These are phyloP conservation scores for Sciurus niger DNA, from an alignment of 2,113 vertebrate species.

Conservation along the genomic window DNA sequence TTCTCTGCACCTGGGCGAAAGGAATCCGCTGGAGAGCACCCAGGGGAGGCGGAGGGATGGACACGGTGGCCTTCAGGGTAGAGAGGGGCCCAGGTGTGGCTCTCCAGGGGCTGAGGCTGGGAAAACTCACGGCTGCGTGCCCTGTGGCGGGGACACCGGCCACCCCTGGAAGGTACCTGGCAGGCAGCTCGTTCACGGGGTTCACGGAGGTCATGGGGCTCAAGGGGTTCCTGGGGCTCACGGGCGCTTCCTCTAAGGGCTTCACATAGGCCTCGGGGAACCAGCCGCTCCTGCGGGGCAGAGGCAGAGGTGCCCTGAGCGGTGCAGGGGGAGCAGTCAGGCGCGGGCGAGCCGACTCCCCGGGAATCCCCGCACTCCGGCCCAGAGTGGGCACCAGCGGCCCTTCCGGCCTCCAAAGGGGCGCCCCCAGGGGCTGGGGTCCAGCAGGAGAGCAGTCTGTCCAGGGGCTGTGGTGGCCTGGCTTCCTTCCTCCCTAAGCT, in stretches of 20 bases:
- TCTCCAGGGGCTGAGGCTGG: background rate
- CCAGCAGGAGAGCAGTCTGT: too few relatives aligned
- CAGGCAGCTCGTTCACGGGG: conserved; percentile 66
- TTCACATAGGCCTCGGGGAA: conserved; percentile 97
- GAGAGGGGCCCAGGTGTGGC: background rate
- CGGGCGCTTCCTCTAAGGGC: conserved; percentile 84
- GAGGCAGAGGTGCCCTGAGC: background rate
- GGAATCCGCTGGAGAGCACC: background rate
- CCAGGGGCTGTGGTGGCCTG: too few relatives aligned
- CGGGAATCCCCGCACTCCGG: too few relatives aligned
- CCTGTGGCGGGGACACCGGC: background rate
- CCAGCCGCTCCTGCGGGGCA: conserved; percentile 94
- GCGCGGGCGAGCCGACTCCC: too few relatives aligned
- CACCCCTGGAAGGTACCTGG: conserved; percentile 72
- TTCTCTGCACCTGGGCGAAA: background rate
- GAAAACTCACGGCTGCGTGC: background rate
- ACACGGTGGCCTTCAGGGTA: background rate
- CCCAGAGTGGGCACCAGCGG: too few relatives aligned
- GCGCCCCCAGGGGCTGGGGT: too few relatives aligned
- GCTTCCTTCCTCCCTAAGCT: too few relatives aligned
- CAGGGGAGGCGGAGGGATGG: background rate
- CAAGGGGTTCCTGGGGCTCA: conserved; percentile 70
- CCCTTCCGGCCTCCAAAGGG: too few relatives aligned
- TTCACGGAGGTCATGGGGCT: conserved; percentile 24
- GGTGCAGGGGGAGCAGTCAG: too few relatives aligned